phyloP scores from a whole-genome alignment of 2,797 vertebrate species.

The Dromococcyx pavoninus region DNA sequence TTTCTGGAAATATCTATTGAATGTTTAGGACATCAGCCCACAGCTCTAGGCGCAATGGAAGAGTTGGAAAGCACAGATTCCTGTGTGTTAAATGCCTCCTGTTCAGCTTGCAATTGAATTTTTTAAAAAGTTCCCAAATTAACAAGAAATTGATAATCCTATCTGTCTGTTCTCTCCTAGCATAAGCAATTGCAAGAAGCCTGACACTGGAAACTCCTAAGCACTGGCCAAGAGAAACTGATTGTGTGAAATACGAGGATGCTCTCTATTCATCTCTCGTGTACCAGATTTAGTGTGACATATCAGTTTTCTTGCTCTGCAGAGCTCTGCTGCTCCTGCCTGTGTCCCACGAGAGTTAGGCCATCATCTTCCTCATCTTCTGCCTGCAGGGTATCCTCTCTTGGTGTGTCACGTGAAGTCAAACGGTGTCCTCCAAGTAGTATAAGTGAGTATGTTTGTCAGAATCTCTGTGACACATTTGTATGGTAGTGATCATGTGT shows the following conservation, averaged over 20 bases:
- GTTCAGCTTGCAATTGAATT: not conserved
- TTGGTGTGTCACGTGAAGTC: rapidly evolving
- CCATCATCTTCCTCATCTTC: not conserved
- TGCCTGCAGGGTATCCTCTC: not conserved
- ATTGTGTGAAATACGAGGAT: not conserved
- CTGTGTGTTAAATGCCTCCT: not conserved
- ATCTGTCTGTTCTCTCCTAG: not conserved
- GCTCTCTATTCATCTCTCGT: not conserved
- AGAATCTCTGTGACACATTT: not conserved
- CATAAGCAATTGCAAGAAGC: not conserved
- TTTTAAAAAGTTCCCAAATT: not conserved
- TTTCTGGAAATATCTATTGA: slow-evolving; percentile 50
- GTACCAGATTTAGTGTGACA: not conserved
- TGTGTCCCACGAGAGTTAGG: not conserved
- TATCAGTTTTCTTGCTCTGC: not conserved
- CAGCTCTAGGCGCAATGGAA: not conserved
- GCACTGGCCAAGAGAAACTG: not conserved
- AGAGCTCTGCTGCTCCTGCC: not conserved
- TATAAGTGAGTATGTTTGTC: not conserved
- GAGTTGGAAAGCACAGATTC: not conserved
- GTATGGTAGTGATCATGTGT: not conserved
- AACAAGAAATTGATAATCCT: not conserved
- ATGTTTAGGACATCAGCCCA: not conserved
- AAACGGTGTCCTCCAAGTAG: not conserved
- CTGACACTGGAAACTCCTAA: not conserved